Evolutionary conservation across 92 coral and sea anemone genomes (phyloP).

Genomic region (Siderastrea siderea): DNA sequence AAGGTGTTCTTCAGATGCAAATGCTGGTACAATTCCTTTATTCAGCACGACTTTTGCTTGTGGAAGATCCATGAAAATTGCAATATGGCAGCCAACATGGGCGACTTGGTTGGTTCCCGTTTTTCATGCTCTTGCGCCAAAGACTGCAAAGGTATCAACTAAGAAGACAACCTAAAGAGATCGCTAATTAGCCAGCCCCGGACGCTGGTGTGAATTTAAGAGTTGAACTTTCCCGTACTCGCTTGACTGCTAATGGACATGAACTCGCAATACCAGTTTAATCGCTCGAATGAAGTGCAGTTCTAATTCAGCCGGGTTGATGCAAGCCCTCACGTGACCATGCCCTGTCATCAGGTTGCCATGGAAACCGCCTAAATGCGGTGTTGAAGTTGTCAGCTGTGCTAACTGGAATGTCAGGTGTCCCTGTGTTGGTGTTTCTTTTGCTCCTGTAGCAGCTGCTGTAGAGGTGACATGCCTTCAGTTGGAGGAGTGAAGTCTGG

Average conservation of each 20-base stretch:
- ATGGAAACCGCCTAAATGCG: constrained; percentile 34
- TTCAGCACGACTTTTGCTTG: neutral
- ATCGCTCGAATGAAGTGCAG: constrained; percentile 28
- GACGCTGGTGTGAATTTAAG: constrained; percentile 12
- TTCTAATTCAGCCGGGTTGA: constrained; percentile 29
- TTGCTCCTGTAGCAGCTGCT: constrained; percentile 96
- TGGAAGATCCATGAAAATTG: neutral
- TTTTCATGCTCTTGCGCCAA: neutral
- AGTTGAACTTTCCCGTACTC: neutral
- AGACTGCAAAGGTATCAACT: constrained; percentile 1
- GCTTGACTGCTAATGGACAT: constrained; percentile 11
- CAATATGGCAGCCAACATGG: neutral
- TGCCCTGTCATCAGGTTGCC: constrained; percentile 14
- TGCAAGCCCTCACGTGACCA: constrained; percentile 24
- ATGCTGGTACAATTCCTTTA: neutral
- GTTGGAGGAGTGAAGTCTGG: constrained; percentile 82
- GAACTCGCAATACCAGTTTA: neutral
- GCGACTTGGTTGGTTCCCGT: neutral
- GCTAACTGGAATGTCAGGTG: constrained; percentile 20
- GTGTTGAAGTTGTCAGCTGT: constrained; percentile 27
- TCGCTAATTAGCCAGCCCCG: constrained; percentile 7
- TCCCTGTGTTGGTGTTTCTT: constrained; percentile 88
- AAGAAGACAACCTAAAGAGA: neutral
- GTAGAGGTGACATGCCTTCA: constrained; percentile 94
- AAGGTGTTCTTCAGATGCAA: neutral